phyloP scores from a whole-genome alignment of 1,140 invertebrate species.

The Drosophila repleta region DNA sequence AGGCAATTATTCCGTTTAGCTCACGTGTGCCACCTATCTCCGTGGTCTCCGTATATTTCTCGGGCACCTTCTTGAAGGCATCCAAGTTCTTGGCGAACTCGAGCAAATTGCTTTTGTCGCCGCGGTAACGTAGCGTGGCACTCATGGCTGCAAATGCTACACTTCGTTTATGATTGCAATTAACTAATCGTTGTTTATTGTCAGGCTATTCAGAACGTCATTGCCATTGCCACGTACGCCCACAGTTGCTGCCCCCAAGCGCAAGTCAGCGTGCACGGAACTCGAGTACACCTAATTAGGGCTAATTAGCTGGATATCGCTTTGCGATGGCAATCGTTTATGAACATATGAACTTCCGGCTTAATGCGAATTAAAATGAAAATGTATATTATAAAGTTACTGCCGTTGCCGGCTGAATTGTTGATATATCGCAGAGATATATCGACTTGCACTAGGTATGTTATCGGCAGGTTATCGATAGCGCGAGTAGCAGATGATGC shows the following conservation, averaged over 20 bases:
- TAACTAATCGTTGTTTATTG: slow-evolving; percentile 10
- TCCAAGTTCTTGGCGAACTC: slow-evolving; percentile 93
- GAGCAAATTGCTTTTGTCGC: slow-evolving; percentile 86
- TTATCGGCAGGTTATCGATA: not conserved
- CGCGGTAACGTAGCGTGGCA: slow-evolving; percentile 85
- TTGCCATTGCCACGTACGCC: slow-evolving; percentile 43
- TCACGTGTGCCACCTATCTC: slow-evolving; percentile 92
- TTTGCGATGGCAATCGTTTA: slow-evolving; percentile 8
- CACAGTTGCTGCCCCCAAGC: not conserved
- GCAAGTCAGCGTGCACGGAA: not conserved
- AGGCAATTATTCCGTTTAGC: slow-evolving; percentile 46
- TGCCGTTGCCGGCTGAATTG: slow-evolving; percentile 38
- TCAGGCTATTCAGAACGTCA: slow-evolving; percentile 16
- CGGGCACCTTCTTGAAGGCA: slow-evolving; percentile 95
- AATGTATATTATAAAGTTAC: slow-evolving; percentile 4
- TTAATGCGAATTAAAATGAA: slow-evolving; percentile 3
- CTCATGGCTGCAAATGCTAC: slow-evolving; percentile 48
- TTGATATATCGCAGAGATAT: slow-evolving; percentile 5
- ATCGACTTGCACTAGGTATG: not conserved
- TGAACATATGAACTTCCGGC: not conserved
- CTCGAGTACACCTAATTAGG: not conserved
- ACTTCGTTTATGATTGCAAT: slow-evolving; percentile 3
- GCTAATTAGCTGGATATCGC: not conserved
- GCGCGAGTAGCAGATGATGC: not conserved
- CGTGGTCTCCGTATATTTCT: slow-evolving; percentile 92